Evolutionary conservation across 2,888 invertebrate species (phyloP), one percentile per base, ranked within the genome.

Genomic region (Stenodema calcarata): DNA sequence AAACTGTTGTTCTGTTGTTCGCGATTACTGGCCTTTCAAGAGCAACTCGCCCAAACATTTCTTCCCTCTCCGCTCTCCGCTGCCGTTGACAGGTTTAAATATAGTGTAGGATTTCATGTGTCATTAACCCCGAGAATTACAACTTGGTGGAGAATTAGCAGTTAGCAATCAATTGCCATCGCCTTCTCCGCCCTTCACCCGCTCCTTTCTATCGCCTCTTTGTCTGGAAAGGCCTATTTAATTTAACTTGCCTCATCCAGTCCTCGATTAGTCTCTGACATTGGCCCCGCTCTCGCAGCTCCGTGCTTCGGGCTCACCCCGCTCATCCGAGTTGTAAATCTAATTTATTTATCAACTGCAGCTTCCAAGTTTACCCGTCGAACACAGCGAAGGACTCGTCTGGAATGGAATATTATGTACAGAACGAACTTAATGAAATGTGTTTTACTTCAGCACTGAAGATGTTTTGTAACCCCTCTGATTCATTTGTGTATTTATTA

Each of bases 81-180:
- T 86, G 86, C 78, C 50, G 86, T 35, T 86, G 86, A 78, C 86
- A 50, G 86, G 73, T 73, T 81, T 44, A 86, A 86, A 86, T 81
- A 86, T 81, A 86, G 73, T 80, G 86, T 73, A 82, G 50, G 86
- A 86, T 86, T 82, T 86, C 75, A 86, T 75, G 86, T 73, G 81
- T 73, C 86, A 86, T 86, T 86, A 81, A 81, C 86, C 81, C 54
- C 16, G n/a, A 81, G 86, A 86, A 86, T 86, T 86, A 86, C 81
- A 86, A 86, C 86, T 86, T 54, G 78, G 78, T 42, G 86, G 62
- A 79, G 78, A 78, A 86, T 86, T 86, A 86, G 86, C 86, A 79
- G 86, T 86, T 76, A 62, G 86, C 78, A 44, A 86, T 86, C 86
- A 86, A 86, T 86, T 69, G 70, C 80, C 82, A 69, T 82, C 82